A percentile compares a stretch with the other conserved stretches of the same genome.
Evolutionary conservation across 2,113 vertebrate species (phyloP).

Genomic region (Neolamprologus brichardi): DNA sequence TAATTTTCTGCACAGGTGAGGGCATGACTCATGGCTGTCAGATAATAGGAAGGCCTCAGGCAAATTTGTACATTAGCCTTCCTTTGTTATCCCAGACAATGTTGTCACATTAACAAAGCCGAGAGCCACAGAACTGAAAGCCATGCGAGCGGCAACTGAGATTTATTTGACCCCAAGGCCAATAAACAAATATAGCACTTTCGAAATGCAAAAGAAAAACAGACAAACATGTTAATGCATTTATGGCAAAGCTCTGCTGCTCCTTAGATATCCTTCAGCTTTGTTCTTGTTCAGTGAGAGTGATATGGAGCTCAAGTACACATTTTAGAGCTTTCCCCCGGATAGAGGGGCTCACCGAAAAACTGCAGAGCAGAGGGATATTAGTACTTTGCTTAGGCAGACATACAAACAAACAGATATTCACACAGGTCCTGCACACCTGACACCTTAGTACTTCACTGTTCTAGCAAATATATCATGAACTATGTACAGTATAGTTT

Average conservation of each 20-base stretch:
- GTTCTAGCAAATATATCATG: neutral
- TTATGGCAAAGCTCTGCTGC: neutral
- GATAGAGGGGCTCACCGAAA: neutral
- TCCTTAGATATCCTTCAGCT: neutral
- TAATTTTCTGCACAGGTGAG: neutral
- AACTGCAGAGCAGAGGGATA: neutral
- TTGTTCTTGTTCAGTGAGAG: neutral
- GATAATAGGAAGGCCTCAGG: neutral
- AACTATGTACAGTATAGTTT: accelerated
- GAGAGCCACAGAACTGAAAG: neutral
- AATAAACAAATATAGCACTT: constrained; percentile 20
- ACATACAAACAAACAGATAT: neutral
- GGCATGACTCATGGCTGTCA: neutral
- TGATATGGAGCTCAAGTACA: neutral
- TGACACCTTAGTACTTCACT: neutral
- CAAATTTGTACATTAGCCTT: neutral
- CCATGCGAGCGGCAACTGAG: neutral
- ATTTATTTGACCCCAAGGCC: constrained; percentile 7
- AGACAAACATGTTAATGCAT: neutral
- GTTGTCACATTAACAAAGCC: neutral
- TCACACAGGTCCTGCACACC: neutral
- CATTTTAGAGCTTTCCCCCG: neutral
- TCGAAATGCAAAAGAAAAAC: neutral
- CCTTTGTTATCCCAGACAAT: neutral
- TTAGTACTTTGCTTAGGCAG: neutral